Percentiles rank a stretch among this genome's conserved stretches.
These are phyloP conservation scores for Paracyclopina nana DNA, from an alignment of 1,140 invertebrate species.

Conservation along the genomic window DNA sequence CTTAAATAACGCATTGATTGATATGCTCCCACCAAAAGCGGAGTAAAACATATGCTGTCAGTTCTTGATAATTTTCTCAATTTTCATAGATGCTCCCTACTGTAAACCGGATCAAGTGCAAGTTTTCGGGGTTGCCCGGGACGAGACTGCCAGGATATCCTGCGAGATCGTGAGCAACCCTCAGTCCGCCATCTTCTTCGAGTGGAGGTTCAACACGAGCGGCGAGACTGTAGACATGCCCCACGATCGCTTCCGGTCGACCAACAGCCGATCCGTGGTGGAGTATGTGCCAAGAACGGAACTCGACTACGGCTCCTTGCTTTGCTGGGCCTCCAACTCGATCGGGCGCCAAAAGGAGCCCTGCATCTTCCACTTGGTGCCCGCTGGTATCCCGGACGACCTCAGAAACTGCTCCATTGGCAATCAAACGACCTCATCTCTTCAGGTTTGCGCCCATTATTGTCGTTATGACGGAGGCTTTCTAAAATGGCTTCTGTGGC, in stretches of 20 bases:
- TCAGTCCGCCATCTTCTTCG: conserved; percentile 52
- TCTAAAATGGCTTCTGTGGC: no score
- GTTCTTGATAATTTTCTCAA: not conserved
- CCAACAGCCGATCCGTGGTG: conserved; percentile 30
- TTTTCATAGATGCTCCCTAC: conserved; percentile 42
- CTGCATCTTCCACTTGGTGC: conserved; percentile 22
- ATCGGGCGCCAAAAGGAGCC: conserved; percentile 22
- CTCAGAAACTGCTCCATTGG: conserved; percentile 8
- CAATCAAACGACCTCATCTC: not conserved
- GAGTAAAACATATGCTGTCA: no score
- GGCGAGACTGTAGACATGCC: conserved; percentile 40
- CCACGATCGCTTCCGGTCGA: conserved; percentile 24
- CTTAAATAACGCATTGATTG: no score
- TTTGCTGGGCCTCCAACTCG: conserved; percentile 22
- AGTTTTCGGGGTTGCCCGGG: conserved; percentile 48
- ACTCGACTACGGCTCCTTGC: conserved; percentile 22
- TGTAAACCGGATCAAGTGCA: conserved; percentile 42
- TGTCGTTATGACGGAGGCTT: no score
- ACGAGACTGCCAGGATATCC: conserved; percentile 53
- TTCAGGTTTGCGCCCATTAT: no score
- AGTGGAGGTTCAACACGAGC: conserved; percentile 80
- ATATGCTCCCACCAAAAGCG: no score
- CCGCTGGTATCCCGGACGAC: conserved; percentile 19
- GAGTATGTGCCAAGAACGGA: conserved; percentile 22
- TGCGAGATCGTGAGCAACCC: conserved; percentile 72